A percentile compares a stretch with the other conserved stretches of the same genome.
phyloP scores from a whole-genome alignment of 2,113 vertebrate species.

The Pristiophorus japonicus region DNA sequence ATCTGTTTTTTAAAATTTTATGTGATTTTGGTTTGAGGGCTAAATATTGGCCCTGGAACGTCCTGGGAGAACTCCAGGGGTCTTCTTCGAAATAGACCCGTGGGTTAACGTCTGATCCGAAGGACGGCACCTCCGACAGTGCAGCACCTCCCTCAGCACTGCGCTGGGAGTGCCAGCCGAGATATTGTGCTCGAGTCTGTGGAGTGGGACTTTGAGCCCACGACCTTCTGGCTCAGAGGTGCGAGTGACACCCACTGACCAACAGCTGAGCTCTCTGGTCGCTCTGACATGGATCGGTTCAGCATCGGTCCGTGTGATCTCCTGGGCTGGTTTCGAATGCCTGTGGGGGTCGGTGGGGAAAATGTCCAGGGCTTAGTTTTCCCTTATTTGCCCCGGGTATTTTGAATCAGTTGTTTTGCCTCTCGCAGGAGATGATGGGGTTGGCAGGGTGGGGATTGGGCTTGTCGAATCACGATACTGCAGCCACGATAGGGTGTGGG shows the following conservation, averaged over 20 bases:
- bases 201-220: not conserved
- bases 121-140: not conserved
- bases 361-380: not conserved
- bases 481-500: not conserved
- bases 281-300: not conserved
- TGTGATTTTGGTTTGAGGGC: not conserved
- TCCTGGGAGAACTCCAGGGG: not conserved
- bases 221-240: not conserved
- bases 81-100: not conserved
- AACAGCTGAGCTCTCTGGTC: not conserved
- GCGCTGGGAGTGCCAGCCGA: not conserved
- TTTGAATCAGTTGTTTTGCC: not conserved
- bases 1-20: not conserved
- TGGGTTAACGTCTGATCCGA: not conserved
- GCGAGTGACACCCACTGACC: not conserved
- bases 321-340: not conserved
- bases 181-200: too few relatives aligned
- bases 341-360: not conserved
- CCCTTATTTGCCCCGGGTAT: not conserved
- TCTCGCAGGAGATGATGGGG: not conserved
- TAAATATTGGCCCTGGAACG: not conserved
- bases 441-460: not conserved
- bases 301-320: not conserved
- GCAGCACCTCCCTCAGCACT: not conserved
- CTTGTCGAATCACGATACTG: not conserved